phyloP scores from a whole-genome alignment of 2,113 vertebrate genomes.

The Microtus ochrogaster region DNA sequence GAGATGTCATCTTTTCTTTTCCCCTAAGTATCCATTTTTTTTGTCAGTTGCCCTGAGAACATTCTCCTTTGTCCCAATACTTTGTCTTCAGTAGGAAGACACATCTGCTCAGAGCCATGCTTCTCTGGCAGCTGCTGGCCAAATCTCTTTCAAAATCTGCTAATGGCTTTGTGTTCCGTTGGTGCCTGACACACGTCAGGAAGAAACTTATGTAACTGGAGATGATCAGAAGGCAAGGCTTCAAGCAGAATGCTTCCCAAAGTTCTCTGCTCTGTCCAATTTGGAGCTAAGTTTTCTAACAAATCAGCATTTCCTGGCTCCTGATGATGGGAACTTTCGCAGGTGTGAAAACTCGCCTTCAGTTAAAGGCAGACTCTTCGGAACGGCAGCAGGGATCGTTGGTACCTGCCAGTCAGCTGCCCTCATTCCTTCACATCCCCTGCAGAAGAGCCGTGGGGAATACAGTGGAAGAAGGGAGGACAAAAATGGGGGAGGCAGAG shows the following conservation, averaged over 20 bases:
- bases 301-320: constrained; percentile 35
- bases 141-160: constrained; percentile 26
- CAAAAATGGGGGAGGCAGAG: too few relatives aligned
- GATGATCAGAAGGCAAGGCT: constrained; percentile 62
- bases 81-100: not conserved
- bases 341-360: not conserved
- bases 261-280: not conserved
- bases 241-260: not conserved
- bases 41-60: not conserved
- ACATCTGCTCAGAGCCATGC: not conserved
- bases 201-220: constrained; percentile 1
- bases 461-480: not conserved
- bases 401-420: not conserved
- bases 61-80: too few relatives aligned
- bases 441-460: not conserved
- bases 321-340: not conserved
- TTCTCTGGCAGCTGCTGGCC: constrained; percentile 43
- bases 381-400: not conserved
- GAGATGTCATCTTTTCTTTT: not conserved
- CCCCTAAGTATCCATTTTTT: not conserved
- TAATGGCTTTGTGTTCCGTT: constrained; percentile 25
- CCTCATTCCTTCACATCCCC: not conserved
- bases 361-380: not conserved
- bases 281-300: constrained; percentile 22
- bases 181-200: not conserved